Conservation (phyloP, 2,797 vertebrate genomes). For the Chloroceryle amazona region DNA sequence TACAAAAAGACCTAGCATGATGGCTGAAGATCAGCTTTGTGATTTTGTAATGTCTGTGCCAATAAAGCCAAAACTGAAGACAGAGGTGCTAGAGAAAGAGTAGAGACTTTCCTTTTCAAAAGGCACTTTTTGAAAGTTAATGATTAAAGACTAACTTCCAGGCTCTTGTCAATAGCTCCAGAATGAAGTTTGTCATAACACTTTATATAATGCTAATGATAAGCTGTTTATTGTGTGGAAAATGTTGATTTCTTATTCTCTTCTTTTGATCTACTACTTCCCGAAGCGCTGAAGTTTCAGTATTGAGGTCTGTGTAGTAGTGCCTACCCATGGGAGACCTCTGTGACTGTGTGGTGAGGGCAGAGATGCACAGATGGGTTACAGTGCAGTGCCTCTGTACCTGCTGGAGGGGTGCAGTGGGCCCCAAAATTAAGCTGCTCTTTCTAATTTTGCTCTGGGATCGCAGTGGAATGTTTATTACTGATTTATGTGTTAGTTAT, state of each 20-base stretch:
- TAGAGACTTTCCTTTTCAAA: neutral
- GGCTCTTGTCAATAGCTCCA: constrained; percentile 38
- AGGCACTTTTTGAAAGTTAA: constrained; percentile 8
- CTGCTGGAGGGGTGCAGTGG: neutral
- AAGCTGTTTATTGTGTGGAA: constrained; percentile 57
- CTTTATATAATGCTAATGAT: constrained; percentile 50
- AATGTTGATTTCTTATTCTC: constrained; percentile 24
- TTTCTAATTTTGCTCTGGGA: neutral
- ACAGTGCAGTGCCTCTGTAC: neutral
- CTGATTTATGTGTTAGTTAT: neutral
- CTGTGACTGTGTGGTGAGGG: neutral
- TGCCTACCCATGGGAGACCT: neutral
- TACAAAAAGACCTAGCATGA: neutral
- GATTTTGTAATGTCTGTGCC: constrained; percentile 5
- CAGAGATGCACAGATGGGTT: neutral
- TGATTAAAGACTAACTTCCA: constrained; percentile 38
- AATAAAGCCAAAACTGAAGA: neutral
- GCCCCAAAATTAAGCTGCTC: neutral
- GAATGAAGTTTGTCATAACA: constrained; percentile 52
- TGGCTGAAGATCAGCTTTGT: neutral
- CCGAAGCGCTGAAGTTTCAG: neutral
- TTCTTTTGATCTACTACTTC: constrained; percentile 40
- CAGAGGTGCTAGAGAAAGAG: neutral
- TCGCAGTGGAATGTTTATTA: neutral
- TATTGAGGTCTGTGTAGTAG: neutral